Percentiles rank a stretch among this genome's conserved stretches.
These are phyloP conservation scores for Crenichthys baileyi DNA, from an alignment of 2,797 vertebrate species.

Conservation along the genomic window DNA sequence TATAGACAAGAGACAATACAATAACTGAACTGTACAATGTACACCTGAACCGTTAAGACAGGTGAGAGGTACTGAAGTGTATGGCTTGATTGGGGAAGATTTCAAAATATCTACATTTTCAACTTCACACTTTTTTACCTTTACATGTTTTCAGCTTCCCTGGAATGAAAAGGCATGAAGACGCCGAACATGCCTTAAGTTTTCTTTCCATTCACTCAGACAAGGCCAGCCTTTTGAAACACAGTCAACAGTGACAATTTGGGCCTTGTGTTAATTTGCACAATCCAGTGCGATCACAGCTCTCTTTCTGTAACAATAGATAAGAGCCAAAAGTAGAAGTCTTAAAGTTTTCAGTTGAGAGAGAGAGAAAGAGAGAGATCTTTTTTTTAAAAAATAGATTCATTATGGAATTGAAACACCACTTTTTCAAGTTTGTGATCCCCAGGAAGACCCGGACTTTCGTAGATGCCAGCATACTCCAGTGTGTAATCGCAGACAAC, in stretches of 20 bases:
- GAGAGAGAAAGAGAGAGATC: slow-evolving; percentile 41
- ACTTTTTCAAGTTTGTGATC: slow-evolving; percentile 48
- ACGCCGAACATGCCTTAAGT: slow-evolving; percentile 47
- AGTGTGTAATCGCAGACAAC: slow-evolving; percentile 71
- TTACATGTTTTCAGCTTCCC: slow-evolving; percentile 81
- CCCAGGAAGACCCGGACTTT: slow-evolving; percentile 59
- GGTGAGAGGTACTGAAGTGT: slow-evolving; percentile 88
- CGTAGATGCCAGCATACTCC: slow-evolving; percentile 61
- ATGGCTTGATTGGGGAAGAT: slow-evolving; percentile 85
- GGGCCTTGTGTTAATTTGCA: slow-evolving; percentile 53
- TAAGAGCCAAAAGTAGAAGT: slow-evolving; percentile 51
- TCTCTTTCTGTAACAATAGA: slow-evolving; percentile 65
- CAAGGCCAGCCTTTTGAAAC: slow-evolving; percentile 69
- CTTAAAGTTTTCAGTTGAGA: slow-evolving; percentile 55
- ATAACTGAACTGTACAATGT: slow-evolving; percentile 83
- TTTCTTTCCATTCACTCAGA: slow-evolving; percentile 64
- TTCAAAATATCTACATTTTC: slow-evolving; percentile 77
- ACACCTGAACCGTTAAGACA: slow-evolving; percentile 85
- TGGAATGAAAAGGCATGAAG: slow-evolving; percentile 78
- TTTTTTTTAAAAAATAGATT: slow-evolving; percentile 46
- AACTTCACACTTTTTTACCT: slow-evolving; percentile 67
- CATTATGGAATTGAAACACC: slow-evolving; percentile 47
- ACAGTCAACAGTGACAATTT: slow-evolving; percentile 67
- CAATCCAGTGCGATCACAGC: slow-evolving; percentile 54
- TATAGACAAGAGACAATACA: slow-evolving; percentile 81